Conservation (phyloP, 2,797 vertebrate species). For the Sitta carolinensis region DNA sequence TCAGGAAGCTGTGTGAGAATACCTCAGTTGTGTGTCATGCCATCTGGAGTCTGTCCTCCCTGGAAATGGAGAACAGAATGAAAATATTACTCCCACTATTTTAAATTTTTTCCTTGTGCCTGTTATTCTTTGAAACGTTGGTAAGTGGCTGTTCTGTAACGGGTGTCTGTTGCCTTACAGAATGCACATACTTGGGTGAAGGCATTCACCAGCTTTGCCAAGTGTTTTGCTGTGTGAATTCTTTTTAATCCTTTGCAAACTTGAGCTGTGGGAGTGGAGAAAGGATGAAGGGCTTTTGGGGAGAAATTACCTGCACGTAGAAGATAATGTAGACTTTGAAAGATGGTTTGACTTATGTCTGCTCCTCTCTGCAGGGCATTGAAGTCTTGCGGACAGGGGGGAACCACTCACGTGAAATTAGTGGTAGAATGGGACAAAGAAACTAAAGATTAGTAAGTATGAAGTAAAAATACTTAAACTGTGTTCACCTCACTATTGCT, state of each 20-base stretch:
- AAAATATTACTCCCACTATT: background rate
- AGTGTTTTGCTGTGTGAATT: background rate
- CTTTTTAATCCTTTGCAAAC: background rate
- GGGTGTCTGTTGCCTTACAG: background rate
- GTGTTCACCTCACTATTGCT: background rate
- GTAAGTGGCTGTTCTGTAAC: background rate
- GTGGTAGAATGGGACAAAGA: constrained; percentile 99
- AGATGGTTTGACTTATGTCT: background rate
- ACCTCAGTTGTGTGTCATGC: background rate
- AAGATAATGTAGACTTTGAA: background rate
- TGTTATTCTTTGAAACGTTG: background rate
- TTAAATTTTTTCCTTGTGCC: background rate
- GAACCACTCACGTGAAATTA: constrained; percentile 94
- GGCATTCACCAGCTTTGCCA: background rate
- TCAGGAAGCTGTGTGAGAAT: background rate
- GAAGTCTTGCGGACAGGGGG: constrained; percentile 95
- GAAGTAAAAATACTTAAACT: background rate
- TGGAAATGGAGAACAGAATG: background rate
- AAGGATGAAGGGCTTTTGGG: background rate
- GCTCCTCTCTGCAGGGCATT: constrained; percentile 81
- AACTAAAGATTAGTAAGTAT: constrained; percentile 97
- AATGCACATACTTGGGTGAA: background rate
- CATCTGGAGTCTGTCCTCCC: background rate
- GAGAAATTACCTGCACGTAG: background rate
- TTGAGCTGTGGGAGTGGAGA: background rate